These are phyloP conservation scores for Myotis davidii DNA, from an alignment of 2,113 vertebrate genomes.

Conservation along the genomic window DNA sequence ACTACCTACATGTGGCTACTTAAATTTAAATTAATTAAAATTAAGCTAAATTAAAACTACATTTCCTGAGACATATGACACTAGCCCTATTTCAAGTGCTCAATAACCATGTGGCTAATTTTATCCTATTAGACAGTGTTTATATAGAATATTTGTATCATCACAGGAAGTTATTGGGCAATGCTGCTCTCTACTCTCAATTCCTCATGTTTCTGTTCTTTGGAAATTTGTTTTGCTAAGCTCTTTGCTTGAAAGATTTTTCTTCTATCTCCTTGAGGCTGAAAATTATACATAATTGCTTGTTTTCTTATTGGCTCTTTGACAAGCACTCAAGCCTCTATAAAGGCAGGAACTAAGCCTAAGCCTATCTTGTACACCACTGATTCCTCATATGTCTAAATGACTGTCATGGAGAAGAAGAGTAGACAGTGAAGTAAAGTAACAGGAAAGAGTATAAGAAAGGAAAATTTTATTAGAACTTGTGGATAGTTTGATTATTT, in stretches of 20 bases:
- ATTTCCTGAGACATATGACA: background rate
- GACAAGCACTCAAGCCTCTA: background rate
- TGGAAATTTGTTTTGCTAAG: background rate
- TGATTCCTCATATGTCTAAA: background rate
- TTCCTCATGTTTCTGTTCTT: background rate
- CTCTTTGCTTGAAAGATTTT: background rate
- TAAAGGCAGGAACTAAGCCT: background rate
- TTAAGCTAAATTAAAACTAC: background rate
- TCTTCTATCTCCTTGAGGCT: background rate
- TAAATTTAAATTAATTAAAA: slow-evolving; percentile 21
- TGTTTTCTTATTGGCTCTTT: background rate
- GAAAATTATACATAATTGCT: background rate
- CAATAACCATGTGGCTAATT: too few species aligned
- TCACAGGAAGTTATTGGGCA: background rate
- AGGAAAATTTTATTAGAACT: slow-evolving; percentile 1
- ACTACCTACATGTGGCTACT: background rate
- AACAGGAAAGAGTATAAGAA: background rate
- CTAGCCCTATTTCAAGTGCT: background rate
- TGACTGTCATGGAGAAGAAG: background rate
- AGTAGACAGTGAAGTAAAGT: background rate
- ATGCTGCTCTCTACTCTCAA: background rate
- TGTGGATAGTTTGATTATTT: background rate
- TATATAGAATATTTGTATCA: background rate
- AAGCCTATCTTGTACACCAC: background rate
- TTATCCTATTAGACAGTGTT: background rate